phyloP scores from a whole-genome alignment of 1,140 invertebrate species.

The Trachymyrmex cornetzi region DNA sequence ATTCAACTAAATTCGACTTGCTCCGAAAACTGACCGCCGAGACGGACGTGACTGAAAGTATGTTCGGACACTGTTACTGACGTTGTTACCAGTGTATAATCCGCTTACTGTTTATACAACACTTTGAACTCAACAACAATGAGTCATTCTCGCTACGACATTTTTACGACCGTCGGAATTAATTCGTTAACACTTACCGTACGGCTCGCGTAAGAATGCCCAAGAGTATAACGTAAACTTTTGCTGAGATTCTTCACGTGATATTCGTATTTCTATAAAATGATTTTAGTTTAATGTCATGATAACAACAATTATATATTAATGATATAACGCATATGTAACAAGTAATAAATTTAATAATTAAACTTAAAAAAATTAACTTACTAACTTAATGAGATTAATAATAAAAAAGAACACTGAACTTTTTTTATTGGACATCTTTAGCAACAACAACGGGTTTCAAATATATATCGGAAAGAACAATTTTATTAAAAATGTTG shows the following conservation, averaged over 20 bases:
- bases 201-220: not conserved
- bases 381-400: no score
- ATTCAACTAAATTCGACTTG: conserved; percentile 16
- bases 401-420: not conserved
- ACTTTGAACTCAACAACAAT: conserved; percentile 24
- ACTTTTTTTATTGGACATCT: not conserved
- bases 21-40: not conserved
- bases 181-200: conserved; percentile 23
- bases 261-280: not conserved
- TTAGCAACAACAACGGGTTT: not conserved
- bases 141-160: conserved; percentile 35
- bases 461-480: not conserved
- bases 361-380: not conserved
- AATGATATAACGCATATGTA: not conserved
- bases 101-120: conserved; percentile 41
- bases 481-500: no score
- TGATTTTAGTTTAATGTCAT: not conserved
- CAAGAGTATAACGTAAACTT: not conserved
- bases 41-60: conserved; percentile 43
- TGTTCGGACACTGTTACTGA: conserved; percentile 49
- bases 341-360: not conserved
- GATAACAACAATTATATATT: conserved; percentile 2
- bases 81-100: conserved; percentile 44
- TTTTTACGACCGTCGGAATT: conserved; percentile 32
- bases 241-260: not conserved